Evolutionary conservation across 2,797 vertebrate genomes (phyloP), one percentile per base, ranked within the genome.

Genomic region (Fratercula arctica): DNA sequence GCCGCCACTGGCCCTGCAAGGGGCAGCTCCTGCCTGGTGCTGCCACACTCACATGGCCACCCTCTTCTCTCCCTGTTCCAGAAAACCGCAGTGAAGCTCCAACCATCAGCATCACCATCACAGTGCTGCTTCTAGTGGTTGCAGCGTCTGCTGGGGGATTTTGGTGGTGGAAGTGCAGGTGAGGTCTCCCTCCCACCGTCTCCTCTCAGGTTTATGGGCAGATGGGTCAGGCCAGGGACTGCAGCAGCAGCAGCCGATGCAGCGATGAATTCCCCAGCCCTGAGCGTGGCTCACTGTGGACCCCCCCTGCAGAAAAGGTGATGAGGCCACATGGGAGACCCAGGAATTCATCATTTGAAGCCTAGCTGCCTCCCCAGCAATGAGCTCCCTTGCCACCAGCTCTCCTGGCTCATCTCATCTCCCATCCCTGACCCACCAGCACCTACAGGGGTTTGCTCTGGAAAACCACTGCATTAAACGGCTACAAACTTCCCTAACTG

Each of bases 121-220:
- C 39, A 31, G 50, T 68, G n/a, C 59, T 96, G 50, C 17, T 96
- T 9, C 18, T 83, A 23, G 41, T 20, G 18, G 37, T 28, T 17
- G 6, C 15, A 43, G 76, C 54, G 37, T 68, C 37, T 68, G 80
- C 50, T 0, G 68, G 24, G 14, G 80, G 9, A 3, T 2, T 92
- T 69, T 95, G 87, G 84, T 94, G 89, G 84, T 90, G 93, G 91
- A 95, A 88, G 35, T 4, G 0, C 59, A 92, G 91, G 89, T 95
- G 50, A 88, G 68, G 9, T 48, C 57, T 63, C 45, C 35, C 14
- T 92, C 28, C 51, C 23, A 16, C 20, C 1, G 2, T 18, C 26
- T 57, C 9, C 21, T 60, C 13, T 50, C n/a, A 25, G 7, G 43
- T 29, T 70, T 50, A 45, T 6, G 19, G 41, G 24, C 46, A 13